Conservation (phyloP, 1,140 invertebrate species). For the Musca vetustissima region DNA sequence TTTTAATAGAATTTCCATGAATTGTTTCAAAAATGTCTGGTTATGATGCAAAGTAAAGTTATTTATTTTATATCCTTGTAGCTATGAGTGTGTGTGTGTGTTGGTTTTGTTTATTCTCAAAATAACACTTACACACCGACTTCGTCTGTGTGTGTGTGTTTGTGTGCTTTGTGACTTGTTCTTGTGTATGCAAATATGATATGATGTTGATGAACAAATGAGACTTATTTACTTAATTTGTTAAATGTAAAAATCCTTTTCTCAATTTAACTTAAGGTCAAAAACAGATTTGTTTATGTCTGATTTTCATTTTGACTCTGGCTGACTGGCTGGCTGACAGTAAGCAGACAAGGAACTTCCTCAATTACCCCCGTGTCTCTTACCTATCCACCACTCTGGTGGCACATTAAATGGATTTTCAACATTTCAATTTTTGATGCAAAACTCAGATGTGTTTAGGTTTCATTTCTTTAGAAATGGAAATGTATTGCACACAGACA, state of each 20-base stretch:
- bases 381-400: neutral
- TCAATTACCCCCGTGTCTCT: neutral
- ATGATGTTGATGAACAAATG: slow-evolving; percentile 14
- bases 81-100: neutral
- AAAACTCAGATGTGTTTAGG: slow-evolving; percentile 11
- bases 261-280: slow-evolving; percentile 22
- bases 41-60: neutral
- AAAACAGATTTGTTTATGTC: slow-evolving; percentile 23
- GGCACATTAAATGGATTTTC: neutral
- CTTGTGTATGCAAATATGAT: slow-evolving; percentile 4
- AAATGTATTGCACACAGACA: neutral
- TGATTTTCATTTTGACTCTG: neutral
- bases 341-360: neutral
- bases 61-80: neutral
- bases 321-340: neutral
- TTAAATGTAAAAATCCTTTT: slow-evolving; percentile 25
- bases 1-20: slow-evolving; percentile 21
- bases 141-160: neutral
- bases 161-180: neutral
- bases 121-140: neutral
- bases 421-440: neutral
- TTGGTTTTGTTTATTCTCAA: neutral
- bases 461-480: slow-evolving; percentile 1
- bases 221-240: slow-evolving; percentile 21
- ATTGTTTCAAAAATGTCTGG: slow-evolving; percentile 20